Conservation (phyloP, 30 jellyfish, hydroid and myxozoan species). For the Pelagia noctiluca region DNA sequence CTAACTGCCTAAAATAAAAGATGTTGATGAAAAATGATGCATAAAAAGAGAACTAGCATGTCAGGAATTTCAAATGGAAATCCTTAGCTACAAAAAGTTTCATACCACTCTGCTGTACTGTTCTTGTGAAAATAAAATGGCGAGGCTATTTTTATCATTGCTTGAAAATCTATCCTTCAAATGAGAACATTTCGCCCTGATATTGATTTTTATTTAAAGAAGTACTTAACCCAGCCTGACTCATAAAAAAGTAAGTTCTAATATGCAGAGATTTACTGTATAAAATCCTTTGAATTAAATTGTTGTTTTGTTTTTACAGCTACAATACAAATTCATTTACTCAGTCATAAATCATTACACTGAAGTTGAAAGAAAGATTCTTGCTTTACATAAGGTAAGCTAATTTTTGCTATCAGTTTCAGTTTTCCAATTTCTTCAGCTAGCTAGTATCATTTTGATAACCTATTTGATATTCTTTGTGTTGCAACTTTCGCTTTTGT, state of each 20-base stretch:
- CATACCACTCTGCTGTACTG: too few relatives aligned
- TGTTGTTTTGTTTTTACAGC: slow-evolving; percentile 33
- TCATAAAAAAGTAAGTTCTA: neutral
- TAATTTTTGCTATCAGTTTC: neutral
- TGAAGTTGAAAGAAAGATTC: slow-evolving; percentile 68
- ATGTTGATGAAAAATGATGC: too few relatives aligned
- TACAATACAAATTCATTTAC: slow-evolving; percentile 79
- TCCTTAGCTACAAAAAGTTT: too few relatives aligned
- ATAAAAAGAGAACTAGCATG: too few relatives aligned
- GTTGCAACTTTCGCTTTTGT: neutral
- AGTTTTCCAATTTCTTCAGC: neutral
- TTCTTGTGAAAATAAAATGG: too few relatives aligned
- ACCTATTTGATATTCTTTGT: neutral
- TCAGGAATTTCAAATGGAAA: too few relatives aligned
- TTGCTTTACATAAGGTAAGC: slow-evolving; percentile 53
- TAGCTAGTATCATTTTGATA: neutral
- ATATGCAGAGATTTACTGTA: neutral
- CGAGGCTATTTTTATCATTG: too few relatives aligned
- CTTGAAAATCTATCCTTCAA: too few relatives aligned
- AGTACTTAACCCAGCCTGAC: neutral
- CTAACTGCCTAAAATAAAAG: too few relatives aligned
- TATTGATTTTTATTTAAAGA: too few relatives aligned
- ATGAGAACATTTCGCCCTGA: too few relatives aligned
- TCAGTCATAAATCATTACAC: slow-evolving; percentile 67
- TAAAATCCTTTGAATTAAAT: neutral